phyloP scores from a whole-genome alignment of 2,888 invertebrate genomes.

The Eumacrocentrus americanus region DNA sequence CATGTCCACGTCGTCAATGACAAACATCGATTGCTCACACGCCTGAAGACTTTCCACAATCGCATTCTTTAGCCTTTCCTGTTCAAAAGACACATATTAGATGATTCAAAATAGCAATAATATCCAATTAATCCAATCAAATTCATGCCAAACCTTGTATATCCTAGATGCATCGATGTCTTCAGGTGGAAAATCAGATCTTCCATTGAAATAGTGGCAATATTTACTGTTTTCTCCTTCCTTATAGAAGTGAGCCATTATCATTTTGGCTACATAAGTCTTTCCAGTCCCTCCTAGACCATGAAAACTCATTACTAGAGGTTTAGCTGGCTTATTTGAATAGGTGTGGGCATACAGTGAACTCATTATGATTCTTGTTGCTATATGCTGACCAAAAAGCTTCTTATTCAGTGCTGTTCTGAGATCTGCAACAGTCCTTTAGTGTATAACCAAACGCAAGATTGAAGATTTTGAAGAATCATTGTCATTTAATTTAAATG shows the following conservation, averaged over 20 bases:
- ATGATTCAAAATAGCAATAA: not conserved
- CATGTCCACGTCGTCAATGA: constrained; percentile 98
- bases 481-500: constrained; percentile 44
- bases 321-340: constrained; percentile 69
- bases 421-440: not conserved
- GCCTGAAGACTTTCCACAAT: constrained; percentile 68
- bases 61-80: constrained; percentile 19
- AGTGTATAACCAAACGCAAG: not conserved
- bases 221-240: constrained; percentile 76
- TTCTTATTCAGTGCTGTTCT: not conserved
- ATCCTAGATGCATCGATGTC: too few species aligned
- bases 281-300: constrained; percentile 95
- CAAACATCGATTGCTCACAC: constrained; percentile 84
- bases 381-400: constrained; percentile 82
- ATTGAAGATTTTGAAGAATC: not conserved
- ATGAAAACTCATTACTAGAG: constrained; percentile 91
- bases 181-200: constrained; percentile 77
- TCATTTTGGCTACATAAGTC: constrained; percentile 81
- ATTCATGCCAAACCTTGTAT: too few species aligned
- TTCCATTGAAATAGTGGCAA: constrained; percentile 83
- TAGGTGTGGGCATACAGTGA: constrained; percentile 71
- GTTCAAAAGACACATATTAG: not conserved
- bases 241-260: constrained; percentile 73
- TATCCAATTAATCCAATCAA: too few species aligned
- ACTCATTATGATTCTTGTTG: constrained; percentile 70